Evolutionary conservation across 1,140 invertebrate species (phyloP).

Genomic region (Camponotus pennsylvanicus): DNA sequence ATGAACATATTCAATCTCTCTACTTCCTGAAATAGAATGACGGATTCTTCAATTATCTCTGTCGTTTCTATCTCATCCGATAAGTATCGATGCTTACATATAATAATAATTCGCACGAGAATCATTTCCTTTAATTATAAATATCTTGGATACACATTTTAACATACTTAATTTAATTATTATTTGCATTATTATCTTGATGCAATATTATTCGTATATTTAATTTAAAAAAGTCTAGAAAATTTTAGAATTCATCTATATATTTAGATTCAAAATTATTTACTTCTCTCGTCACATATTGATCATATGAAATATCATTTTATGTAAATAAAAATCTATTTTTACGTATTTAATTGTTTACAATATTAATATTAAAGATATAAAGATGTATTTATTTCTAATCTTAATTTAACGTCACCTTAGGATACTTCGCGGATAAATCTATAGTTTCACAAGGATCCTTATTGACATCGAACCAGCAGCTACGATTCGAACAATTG

Average conservation of each 20-base stretch:
- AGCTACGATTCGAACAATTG: constrained; percentile 71
- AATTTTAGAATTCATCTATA: no score
- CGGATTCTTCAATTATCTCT: neutral
- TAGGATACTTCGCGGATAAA: constrained; percentile 72
- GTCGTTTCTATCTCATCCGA: neutral
- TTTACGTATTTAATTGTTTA: no score
- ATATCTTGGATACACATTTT: neutral
- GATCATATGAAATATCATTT: neutral
- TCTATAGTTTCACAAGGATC: constrained; percentile 83
- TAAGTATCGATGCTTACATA: neutral
- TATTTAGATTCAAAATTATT: neutral
- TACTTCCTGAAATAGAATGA: constrained; percentile 72
- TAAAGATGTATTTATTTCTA: neutral
- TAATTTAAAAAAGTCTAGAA: neutral
- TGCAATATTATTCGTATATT: no score
- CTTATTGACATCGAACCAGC: constrained; percentile 79
- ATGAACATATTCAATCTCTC: constrained; percentile 75
- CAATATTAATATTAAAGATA: neutral
- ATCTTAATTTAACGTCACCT: constrained; percentile 66
- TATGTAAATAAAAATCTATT: neutral
- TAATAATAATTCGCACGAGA: neutral
- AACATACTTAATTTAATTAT: neutral
- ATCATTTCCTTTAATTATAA: neutral
- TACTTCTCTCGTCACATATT: neutral
- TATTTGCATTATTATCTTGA: neutral